phyloP scores from a whole-genome alignment of 1,140 invertebrate genomes.

The Rhyacophila brunnea region DNA sequence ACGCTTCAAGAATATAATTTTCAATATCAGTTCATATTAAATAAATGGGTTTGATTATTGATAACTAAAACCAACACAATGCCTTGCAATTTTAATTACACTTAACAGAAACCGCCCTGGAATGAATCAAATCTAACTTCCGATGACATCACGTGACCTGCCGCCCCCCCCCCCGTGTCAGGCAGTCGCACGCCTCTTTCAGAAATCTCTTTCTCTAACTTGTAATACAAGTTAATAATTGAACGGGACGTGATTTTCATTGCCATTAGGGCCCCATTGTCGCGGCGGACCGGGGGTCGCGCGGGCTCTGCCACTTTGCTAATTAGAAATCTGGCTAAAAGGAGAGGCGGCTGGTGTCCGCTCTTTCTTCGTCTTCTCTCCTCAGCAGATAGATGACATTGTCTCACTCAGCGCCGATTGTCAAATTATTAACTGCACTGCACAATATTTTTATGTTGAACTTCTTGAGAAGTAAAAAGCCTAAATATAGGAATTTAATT shows the following conservation, averaged over 20 bases:
- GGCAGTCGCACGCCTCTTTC: not conserved
- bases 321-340: conserved; percentile 27
- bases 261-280: conserved; percentile 32
- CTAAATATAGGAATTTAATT: too few species aligned
- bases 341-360: not conserved
- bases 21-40: too few species aligned
- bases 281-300: not conserved
- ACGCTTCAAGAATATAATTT: too few species aligned
- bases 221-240: conserved; percentile 23
- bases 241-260: conserved; percentile 35
- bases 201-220: too few species aligned
- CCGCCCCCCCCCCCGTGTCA: not conserved
- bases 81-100: conserved; percentile 1
- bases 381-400: too few species aligned
- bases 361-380: too few species aligned
- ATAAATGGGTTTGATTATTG: too few species aligned
- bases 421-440: too few species aligned
- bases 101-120: not conserved
- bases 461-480: too few species aligned
- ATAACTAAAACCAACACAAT: too few species aligned
- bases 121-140: not conserved
- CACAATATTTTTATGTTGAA: too few species aligned
- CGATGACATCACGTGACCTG: not conserved
- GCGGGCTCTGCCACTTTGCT: conserved; percentile 25
- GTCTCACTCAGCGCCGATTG: too few species aligned